Evolutionary conservation across 2,888 invertebrate species (phyloP).

Genomic region (Drosophila mimica): DNA sequence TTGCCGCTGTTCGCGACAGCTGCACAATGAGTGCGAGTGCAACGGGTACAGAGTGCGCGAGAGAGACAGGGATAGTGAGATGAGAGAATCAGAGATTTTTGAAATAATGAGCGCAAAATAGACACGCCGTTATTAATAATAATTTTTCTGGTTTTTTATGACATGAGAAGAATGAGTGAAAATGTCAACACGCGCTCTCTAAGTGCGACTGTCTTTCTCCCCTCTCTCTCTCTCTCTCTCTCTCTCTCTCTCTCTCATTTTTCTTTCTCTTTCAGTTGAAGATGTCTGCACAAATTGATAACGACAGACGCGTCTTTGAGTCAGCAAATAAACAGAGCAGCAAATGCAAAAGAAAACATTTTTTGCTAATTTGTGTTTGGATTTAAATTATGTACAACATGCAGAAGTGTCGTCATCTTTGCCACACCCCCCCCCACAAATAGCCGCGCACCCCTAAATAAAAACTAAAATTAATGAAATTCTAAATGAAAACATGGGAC

Average conservation of each 20-base stretch:
- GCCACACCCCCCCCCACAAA: slow-evolving; percentile 1
- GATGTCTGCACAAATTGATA: slow-evolving; percentile 49
- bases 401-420: slow-evolving; percentile 53
- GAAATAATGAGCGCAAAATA: slow-evolving; percentile 6
- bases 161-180: slow-evolving; percentile 14
- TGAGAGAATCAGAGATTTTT: slow-evolving; percentile 15
- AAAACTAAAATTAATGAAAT: slow-evolving; percentile 63
- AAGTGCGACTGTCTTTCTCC: background rate
- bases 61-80: slow-evolving; percentile 1
- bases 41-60: slow-evolving; percentile 4
- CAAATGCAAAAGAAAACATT: slow-evolving; percentile 53
- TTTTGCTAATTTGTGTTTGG: slow-evolving; percentile 71
- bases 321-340: slow-evolving; percentile 62
- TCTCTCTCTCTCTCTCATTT: background rate
- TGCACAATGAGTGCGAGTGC: slow-evolving; percentile 24
- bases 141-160: slow-evolving; percentile 16
- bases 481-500: slow-evolving; percentile 57
- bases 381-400: slow-evolving; percentile 70
- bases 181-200: background rate
- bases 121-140: slow-evolving; percentile 28
- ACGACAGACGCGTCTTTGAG: slow-evolving; percentile 44
- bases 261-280: slow-evolving; percentile 4
- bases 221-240: slow-evolving; percentile 2
- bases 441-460: background rate
- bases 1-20: slow-evolving; percentile 37